Percentiles rank a stretch among this genome's conserved stretches.
Evolutionary conservation across 2,888 invertebrate species (phyloP).

Genomic region (Leptodirus hochenwartii): DNA sequence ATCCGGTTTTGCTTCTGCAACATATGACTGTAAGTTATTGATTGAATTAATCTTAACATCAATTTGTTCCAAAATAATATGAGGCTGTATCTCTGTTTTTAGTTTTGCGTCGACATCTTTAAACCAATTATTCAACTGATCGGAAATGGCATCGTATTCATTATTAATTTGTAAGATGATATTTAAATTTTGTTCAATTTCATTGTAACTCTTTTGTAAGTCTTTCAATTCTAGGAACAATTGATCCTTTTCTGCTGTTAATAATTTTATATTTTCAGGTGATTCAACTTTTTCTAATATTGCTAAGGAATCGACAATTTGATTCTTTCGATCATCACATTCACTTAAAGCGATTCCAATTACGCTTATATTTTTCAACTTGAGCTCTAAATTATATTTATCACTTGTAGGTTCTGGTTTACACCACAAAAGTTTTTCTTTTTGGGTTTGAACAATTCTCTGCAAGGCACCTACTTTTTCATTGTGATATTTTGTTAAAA

Average conservation of each 20-base stretch:
- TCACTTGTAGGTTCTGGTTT: constrained; percentile 77
- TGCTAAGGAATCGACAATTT: constrained; percentile 51
- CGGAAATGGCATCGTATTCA: constrained; percentile 60
- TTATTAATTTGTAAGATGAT: constrained; percentile 61
- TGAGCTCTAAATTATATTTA: constrained; percentile 82
- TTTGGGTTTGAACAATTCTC: constrained; percentile 59
- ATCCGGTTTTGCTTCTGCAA: constrained; percentile 43
- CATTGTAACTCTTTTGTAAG: constrained; percentile 44
- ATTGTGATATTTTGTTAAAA: constrained; percentile 72
- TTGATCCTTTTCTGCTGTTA: constrained; percentile 50
- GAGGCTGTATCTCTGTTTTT: constrained; percentile 51
- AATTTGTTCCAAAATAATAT: constrained; percentile 48
- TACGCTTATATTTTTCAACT: constrained; percentile 61
- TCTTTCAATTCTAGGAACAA: constrained; percentile 53
- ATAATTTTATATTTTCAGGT: constrained; percentile 44
- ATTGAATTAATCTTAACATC: constrained; percentile 51
- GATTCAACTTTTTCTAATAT: constrained; percentile 56
- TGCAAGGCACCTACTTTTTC: constrained; percentile 70
- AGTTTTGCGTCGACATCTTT: constrained; percentile 63
- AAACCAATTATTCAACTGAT: constrained; percentile 56
- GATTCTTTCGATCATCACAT: constrained; percentile 44
- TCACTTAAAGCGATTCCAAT: constrained; percentile 55
- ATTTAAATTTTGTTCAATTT: constrained; percentile 50
- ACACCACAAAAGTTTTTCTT: constrained; percentile 85
- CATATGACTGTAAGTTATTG: constrained; percentile 39